Conservation (phyloP, 2,797 vertebrate species). For the Brachyalestes nurse region DNA sequence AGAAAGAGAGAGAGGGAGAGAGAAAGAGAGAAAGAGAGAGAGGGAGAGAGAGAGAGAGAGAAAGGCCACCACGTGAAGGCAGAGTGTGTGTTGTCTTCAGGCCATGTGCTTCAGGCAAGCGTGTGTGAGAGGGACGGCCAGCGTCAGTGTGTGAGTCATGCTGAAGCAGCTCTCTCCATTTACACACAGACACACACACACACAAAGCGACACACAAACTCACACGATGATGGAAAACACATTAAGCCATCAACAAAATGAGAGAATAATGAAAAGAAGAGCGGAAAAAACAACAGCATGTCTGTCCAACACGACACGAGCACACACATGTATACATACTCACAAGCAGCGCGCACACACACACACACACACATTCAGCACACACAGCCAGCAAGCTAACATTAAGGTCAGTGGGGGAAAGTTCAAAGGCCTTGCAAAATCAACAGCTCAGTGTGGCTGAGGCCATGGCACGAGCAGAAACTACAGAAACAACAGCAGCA, state of each 20-base stretch:
- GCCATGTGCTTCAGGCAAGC: conserved; percentile 72
- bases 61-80: conserved; percentile 70
- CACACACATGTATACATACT: not conserved
- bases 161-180: conserved; percentile 47
- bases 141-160: conserved; percentile 69
- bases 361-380: not conserved
- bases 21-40: conserved; percentile 33
- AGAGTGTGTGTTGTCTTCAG: conserved; percentile 70
- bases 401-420: conserved; percentile 30
- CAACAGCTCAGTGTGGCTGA: conserved; percentile 6
- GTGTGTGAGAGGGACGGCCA: conserved; percentile 56
- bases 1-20: conserved; percentile 36
- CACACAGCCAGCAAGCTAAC: not conserved
- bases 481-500: not conserved
- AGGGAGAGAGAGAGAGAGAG: conserved; percentile 20
- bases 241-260: conserved; percentile 29
- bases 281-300: conserved; percentile 22
- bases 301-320: conserved; percentile 1
- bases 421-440: not conserved
- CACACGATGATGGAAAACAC: conserved; percentile 32
- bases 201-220: conserved; percentile 56
- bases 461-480: not conserved
- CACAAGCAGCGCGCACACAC: not conserved
- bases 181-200: not conserved
- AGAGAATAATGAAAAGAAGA: conserved; percentile 35